Evolutionary conservation across 2,888 invertebrate genomes (phyloP).

Genomic region (Asteroscopus sphinx): DNA sequence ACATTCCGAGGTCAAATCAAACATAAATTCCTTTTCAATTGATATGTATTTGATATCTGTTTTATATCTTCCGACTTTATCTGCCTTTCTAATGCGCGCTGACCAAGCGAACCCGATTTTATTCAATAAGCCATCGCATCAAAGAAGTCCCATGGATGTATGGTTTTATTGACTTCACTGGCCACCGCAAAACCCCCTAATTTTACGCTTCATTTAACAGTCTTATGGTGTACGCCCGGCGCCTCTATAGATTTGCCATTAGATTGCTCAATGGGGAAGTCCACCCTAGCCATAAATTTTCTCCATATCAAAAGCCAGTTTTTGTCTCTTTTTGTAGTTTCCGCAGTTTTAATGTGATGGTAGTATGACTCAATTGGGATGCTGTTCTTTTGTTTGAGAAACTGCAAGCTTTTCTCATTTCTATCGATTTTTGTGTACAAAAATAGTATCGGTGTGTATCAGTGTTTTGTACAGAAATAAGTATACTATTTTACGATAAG

Average conservation of each 20-base stretch:
- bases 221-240: slow-evolving; percentile 81
- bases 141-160: slow-evolving; percentile 60
- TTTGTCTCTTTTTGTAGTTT: slow-evolving; percentile 38
- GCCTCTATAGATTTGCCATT: slow-evolving; percentile 85
- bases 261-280: slow-evolving; percentile 73
- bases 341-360: slow-evolving; percentile 30
- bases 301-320: slow-evolving; percentile 65
- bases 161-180: slow-evolving; percentile 69
- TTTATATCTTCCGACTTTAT: slow-evolving; percentile 36
- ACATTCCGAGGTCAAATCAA: slow-evolving; percentile 11
- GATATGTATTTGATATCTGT: slow-evolving; percentile 40
- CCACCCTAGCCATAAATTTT: slow-evolving; percentile 74
- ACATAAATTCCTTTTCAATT: slow-evolving; percentile 37
- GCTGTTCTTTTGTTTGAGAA: slow-evolving; percentile 2
- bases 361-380: slow-evolving; percentile 25
- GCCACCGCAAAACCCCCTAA: slow-evolving; percentile 82
- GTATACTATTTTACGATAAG: too few relatives aligned
- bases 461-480: too few relatives aligned
- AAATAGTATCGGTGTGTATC: too few relatives aligned
- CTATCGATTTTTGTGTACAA: background rate
- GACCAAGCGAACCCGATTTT: slow-evolving; percentile 43
- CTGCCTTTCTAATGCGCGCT: slow-evolving; percentile 36
- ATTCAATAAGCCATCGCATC: slow-evolving; percentile 59
- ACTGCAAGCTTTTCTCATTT: background rate
- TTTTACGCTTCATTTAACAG: slow-evolving; percentile 87